Conservation (phyloP, 2,888 invertebrate species). For the Hypena proboscidalis region DNA sequence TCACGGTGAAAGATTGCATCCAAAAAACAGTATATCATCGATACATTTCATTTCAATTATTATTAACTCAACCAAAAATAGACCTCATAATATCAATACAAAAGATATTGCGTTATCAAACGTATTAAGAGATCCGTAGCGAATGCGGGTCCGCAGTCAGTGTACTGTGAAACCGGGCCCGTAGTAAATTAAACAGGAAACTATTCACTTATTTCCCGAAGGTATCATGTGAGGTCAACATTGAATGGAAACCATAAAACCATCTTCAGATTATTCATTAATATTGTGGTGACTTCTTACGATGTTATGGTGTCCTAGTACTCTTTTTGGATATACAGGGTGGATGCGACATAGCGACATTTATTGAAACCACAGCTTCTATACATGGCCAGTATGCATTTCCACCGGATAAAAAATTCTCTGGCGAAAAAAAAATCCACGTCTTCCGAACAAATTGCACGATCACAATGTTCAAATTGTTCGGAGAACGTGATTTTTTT, state of each 20-base stretch:
- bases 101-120: constrained; percentile 31
- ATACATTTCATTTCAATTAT: too few relatives aligned
- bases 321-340: not conserved
- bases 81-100: constrained; percentile 17
- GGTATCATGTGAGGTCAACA: constrained; percentile 39
- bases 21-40: too few relatives aligned
- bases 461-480: too few relatives aligned
- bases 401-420: too few relatives aligned
- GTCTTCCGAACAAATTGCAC: too few relatives aligned
- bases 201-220: constrained; percentile 69
- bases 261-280: constrained; percentile 41
- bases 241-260: constrained; percentile 43
- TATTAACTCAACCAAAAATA: too few relatives aligned
- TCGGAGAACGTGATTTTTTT: too few relatives aligned
- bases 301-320: constrained; percentile 20
- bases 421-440: too few relatives aligned
- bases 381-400: too few relatives aligned
- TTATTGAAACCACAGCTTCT: not conserved
- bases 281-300: constrained; percentile 13
- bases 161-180: constrained; percentile 39
- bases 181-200: constrained; percentile 68
- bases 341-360: not conserved
- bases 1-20: too few relatives aligned
- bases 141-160: constrained; percentile 35
- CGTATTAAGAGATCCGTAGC: constrained; percentile 35